Conservation (phyloP, 1,140 invertebrate species). For the Pogonomyrmex barbatus region DNA sequence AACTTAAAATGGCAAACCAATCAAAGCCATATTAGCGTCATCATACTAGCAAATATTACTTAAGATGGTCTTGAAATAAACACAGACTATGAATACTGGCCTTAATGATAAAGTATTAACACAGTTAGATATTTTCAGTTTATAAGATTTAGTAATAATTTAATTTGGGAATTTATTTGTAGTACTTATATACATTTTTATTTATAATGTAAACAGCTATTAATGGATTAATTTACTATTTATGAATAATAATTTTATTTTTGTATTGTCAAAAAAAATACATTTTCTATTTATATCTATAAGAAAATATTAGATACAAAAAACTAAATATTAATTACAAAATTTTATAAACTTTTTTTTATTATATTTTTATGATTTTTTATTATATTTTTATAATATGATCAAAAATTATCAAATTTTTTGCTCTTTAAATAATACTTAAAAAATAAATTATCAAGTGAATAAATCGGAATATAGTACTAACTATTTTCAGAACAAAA, state of each 20-base stretch:
- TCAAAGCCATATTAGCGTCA: too few relatives aligned
- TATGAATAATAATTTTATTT: conserved; percentile 73
- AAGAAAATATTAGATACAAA: conserved; percentile 24
- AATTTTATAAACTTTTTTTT: conserved; percentile 33
- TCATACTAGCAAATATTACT: too few relatives aligned
- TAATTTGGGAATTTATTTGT: conserved; percentile 46
- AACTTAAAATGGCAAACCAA: too few relatives aligned
- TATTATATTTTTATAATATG: background rate
- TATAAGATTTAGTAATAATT: conserved; percentile 4
- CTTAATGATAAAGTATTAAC: conserved; percentile 29
- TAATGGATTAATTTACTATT: conserved; percentile 67
- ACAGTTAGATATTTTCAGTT: conserved; percentile 50
- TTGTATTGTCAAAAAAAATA: conserved; percentile 49
- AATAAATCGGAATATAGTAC: conserved; percentile 34
- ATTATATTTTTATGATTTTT: background rate
- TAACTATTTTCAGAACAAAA: conserved; percentile 60
- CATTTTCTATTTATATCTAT: conserved; percentile 1
- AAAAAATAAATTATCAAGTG: conserved; percentile 8
- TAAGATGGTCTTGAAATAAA: too few relatives aligned
- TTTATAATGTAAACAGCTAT: conserved; percentile 68
- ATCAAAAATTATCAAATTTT: background rate
- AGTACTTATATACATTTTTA: conserved; percentile 53
- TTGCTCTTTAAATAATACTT: conserved; percentile 5
- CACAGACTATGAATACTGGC: background rate
- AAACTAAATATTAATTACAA: background rate